Evolutionary conservation across 2,797 vertebrate genomes (phyloP).

Genomic region (Anguilla megastoma): DNA sequence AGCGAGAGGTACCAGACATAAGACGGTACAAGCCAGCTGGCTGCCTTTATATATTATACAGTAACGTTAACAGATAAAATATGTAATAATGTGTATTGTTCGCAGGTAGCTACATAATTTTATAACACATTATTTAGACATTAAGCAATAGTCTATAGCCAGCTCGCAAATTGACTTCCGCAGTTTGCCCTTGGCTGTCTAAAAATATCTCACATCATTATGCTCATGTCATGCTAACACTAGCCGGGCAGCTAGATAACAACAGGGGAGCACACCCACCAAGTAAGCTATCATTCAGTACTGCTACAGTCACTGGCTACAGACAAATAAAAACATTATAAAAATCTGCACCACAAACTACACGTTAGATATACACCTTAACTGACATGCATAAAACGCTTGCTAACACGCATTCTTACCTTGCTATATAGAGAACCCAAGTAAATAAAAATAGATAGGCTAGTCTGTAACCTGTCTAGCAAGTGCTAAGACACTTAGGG

Average conservation of each 20-base stretch:
- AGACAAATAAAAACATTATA: not conserved
- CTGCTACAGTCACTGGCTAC: not conserved
- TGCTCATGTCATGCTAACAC: not conserved
- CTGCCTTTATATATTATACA: not conserved
- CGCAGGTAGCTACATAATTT: not conserved
- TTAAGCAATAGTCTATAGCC: not conserved
- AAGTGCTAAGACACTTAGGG: no score
- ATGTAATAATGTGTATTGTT: not conserved
- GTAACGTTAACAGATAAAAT: not conserved
- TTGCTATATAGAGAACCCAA: not conserved
- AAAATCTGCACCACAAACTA: not conserved
- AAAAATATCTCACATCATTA: not conserved
- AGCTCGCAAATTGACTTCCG: not conserved
- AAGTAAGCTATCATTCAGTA: not conserved
- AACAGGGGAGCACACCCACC: slow-evolving; percentile 9
- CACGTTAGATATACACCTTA: not conserved
- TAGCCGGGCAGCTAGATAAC: not conserved
- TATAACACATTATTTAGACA: not conserved
- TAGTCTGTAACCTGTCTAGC: not conserved
- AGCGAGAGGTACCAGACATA: not conserved
- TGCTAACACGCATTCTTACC: not conserved
- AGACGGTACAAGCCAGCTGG: not conserved
- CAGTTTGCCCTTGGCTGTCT: slow-evolving; percentile 13
- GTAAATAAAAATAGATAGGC: not conserved
- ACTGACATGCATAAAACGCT: no score